Percentiles rank a stretch among this genome's conserved stretches.
Conservation (phyloP, 2,113 vertebrate genomes). For the Thymallus thymallus region DNA sequence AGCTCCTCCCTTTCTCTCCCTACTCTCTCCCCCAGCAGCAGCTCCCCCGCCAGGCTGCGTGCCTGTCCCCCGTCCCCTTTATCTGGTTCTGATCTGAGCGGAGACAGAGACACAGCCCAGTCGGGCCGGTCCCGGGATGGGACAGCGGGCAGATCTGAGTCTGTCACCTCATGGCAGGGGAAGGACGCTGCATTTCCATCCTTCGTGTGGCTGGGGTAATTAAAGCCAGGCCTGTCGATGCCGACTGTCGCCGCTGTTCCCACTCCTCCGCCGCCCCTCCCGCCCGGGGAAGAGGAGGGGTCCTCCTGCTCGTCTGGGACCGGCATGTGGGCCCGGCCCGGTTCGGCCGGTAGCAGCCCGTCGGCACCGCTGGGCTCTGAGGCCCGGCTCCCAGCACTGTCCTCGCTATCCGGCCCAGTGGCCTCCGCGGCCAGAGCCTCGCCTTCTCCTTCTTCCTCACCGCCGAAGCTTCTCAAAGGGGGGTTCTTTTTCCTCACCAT, state of each 20-base stretch:
- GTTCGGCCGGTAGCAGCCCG: conserved; percentile 81
- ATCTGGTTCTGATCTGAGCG: conserved; percentile 83
- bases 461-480: conserved; percentile 95
- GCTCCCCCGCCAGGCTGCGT: conserved; percentile 76
- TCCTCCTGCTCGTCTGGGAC: conserved; percentile 78
- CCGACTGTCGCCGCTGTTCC: conserved; percentile 67
- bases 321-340: conserved; percentile 74
- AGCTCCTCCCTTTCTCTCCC: conserved; percentile 22
- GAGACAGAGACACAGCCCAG: conserved; percentile 76
- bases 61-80: conserved; percentile 74
- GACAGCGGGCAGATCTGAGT: conserved; percentile 79
- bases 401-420: conserved; percentile 82
- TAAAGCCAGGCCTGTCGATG: conserved; percentile 82
- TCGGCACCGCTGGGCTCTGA: conserved; percentile 81
- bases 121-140: conserved; percentile 24
- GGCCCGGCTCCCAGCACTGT: conserved; percentile 77
- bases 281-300: conserved; percentile 78
- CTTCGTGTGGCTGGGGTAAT: conserved; percentile 83
- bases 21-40: conserved; percentile 53
- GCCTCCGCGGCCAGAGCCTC: conserved; percentile 72
- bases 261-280: conserved; percentile 50
- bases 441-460: conserved; percentile 61
- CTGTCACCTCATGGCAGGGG: conserved; percentile 82
- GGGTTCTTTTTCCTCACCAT: conserved; percentile 99
- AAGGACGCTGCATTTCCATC: conserved; percentile 79